These are phyloP conservation scores for Ceramica pisi DNA, from an alignment of 2,888 invertebrate species.

Conservation along the genomic window DNA sequence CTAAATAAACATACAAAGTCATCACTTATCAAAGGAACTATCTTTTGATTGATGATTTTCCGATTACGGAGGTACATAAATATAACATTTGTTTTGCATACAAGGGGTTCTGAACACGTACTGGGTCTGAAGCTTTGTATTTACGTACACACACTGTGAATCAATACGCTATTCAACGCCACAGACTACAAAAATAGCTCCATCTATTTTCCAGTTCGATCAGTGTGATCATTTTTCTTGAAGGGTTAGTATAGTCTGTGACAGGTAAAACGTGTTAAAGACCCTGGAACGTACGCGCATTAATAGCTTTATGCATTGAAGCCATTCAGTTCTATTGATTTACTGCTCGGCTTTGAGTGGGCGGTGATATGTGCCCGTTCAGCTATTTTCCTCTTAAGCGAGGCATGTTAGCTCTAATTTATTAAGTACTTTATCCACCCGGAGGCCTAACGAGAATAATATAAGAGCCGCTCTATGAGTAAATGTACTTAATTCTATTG, in stretches of 20 bases:
- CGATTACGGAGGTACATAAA: constrained; percentile 83
- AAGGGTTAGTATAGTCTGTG: constrained; percentile 44
- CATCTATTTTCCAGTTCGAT: neutral
- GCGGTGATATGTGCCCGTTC: constrained; percentile 77
- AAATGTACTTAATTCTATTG: constrained; percentile 43
- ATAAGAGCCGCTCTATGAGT: constrained; percentile 23
- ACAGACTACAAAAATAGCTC: constrained; percentile 41
- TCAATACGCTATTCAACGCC: constrained; percentile 42
- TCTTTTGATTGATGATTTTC: constrained; percentile 83
- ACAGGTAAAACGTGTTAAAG: constrained; percentile 56
- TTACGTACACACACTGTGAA: constrained; percentile 44
- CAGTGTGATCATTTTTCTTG: constrained; percentile 20
- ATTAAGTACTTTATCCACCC: constrained; percentile 66
- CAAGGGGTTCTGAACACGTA: constrained; percentile 75
- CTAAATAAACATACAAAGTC: constrained; percentile 65
- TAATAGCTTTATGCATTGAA: constrained; percentile 80
- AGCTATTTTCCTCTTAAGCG: constrained; percentile 71
- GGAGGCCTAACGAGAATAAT: constrained; percentile 36
- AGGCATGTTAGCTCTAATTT: constrained; percentile 71
- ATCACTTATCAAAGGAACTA: constrained; percentile 74
- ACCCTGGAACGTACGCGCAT: constrained; percentile 59
- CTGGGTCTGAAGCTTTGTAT: constrained; percentile 69
- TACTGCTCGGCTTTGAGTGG: constrained; percentile 78
- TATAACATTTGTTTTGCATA: constrained; percentile 84
- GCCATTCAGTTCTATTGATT: constrained; percentile 83